phyloP scores from a whole-genome alignment of 2,113 vertebrate genomes.

The Periophthalmus modestus region DNA sequence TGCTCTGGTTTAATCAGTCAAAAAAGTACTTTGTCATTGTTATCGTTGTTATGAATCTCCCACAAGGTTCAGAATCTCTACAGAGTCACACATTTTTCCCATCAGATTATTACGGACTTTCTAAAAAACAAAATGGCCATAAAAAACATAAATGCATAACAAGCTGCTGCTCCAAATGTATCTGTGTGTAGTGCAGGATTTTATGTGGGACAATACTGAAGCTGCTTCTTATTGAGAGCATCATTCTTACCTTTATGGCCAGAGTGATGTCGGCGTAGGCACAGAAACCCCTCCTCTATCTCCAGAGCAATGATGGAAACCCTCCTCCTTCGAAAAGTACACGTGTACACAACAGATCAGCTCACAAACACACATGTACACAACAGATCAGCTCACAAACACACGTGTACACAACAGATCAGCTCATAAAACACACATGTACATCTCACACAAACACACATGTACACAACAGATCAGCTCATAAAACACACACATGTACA shows the following conservation, averaged over 20 bases:
- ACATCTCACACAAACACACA: not conserved
- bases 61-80: no score
- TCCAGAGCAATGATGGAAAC: conserved; percentile 94
- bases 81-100: no score
- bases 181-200: not conserved
- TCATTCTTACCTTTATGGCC: conserved; percentile 87
- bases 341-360: not conserved
- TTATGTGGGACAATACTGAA: not conserved
- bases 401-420: not conserved
- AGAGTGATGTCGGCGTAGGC: conserved; percentile 95
- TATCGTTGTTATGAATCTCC: no score
- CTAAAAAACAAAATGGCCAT: not conserved
- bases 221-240: not conserved
- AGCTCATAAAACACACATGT: no score
- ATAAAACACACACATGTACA: no score
- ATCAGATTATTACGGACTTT: no score
- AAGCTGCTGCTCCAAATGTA: not conserved
- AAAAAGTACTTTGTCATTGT: no score
- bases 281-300: conserved; percentile 96
- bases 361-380: conserved; percentile 11
- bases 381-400: not conserved
- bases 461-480: no score
- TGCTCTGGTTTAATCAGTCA: no score
- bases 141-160: not conserved
- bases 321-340: conserved; percentile 85